Conservation (phyloP, 2,888 invertebrate species). For the Mesoligia furuncula region DNA sequence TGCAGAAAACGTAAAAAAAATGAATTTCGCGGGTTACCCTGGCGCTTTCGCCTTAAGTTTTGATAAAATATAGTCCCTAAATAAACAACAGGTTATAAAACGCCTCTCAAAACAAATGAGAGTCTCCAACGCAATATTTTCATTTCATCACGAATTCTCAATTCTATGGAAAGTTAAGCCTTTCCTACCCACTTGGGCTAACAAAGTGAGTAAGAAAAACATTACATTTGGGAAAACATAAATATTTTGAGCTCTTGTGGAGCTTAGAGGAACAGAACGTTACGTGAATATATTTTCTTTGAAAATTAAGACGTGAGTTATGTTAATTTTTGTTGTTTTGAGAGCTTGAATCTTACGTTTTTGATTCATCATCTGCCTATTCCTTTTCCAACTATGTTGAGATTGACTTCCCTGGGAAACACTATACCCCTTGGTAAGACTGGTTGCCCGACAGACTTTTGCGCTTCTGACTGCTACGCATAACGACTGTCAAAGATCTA, state of each 20-base stretch:
- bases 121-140: slow-evolving; percentile 30
- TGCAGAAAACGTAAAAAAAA: too few species aligned
- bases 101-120: slow-evolving; percentile 1
- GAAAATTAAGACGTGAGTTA: slow-evolving; percentile 31
- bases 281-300: slow-evolving; percentile 34
- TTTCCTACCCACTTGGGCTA: neutral
- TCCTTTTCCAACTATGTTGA: neutral
- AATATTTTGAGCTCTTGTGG: slow-evolving; percentile 25
- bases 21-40: too few species aligned
- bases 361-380: neutral
- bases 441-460: neutral
- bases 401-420: neutral
- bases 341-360: neutral
- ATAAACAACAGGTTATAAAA: slow-evolving; percentile 23
- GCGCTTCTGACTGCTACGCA: neutral
- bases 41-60: too few species aligned
- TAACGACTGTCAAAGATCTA: neutral
- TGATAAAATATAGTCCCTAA: neutral
- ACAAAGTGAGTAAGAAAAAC: slow-evolving; percentile 33
- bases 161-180: slow-evolving; percentile 15
- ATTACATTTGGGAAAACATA: slow-evolving; percentile 13
- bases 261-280: slow-evolving; percentile 2
- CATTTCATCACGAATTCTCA: slow-evolving; percentile 47
- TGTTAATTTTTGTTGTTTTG: neutral
- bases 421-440: too few species aligned